A percentile compares a stretch with the other conserved stretches of the same genome.
Conservation (phyloP, 2,113 vertebrate species). For the Mormyrus lacerda region DNA sequence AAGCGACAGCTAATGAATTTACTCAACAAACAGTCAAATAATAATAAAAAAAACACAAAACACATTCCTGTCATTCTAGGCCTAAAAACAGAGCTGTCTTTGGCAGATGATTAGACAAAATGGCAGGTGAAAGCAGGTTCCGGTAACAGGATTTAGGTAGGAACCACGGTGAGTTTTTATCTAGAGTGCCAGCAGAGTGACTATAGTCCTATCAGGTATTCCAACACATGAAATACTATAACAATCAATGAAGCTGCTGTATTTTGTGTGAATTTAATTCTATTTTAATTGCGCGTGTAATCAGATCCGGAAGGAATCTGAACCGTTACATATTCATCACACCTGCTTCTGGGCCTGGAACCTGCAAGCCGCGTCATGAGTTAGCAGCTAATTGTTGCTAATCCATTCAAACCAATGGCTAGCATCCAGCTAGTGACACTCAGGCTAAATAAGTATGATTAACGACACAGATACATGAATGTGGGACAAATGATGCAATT, state of each 20-base stretch:
- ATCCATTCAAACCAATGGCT: constrained; percentile 50
- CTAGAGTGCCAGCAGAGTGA: background rate
- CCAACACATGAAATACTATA: background rate
- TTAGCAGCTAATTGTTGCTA: constrained; percentile 16
- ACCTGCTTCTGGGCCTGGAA: background rate
- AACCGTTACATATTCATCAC: background rate
- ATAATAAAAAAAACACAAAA: background rate
- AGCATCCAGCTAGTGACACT: constrained; percentile 42
- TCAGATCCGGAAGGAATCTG: background rate
- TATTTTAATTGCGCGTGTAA: background rate
- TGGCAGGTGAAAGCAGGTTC: background rate
- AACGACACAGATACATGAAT: constrained; percentile 20
- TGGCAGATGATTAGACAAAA: background rate
- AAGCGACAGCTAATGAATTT: background rate
- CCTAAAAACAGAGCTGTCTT: background rate
- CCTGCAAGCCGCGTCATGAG: background rate
- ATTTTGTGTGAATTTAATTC: background rate
- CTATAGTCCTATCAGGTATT: background rate
- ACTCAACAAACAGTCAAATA: background rate
- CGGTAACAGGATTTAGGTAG: background rate
- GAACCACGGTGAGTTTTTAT: background rate
- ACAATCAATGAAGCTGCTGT: background rate
- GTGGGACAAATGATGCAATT: background rate
- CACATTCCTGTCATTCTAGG: background rate
- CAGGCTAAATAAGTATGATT: constrained; percentile 35